Percentiles rank a stretch among this genome's conserved stretches.
These are phyloP conservation scores for Fregetta grallaria DNA, from an alignment of 2,113 vertebrate species.

Conservation along the genomic window DNA sequence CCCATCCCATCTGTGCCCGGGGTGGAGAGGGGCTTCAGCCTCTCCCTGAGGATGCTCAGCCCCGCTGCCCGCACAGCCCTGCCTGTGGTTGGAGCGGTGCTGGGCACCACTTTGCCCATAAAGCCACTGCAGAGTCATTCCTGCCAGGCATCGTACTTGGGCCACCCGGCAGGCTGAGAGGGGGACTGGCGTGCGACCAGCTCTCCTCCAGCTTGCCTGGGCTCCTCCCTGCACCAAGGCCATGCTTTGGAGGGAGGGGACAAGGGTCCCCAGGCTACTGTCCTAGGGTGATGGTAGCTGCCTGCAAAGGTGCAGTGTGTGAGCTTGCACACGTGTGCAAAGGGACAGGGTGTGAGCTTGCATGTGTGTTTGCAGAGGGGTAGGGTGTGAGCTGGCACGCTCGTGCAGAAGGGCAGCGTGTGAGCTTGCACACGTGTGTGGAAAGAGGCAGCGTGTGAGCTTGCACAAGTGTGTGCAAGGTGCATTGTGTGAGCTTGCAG, in stretches of 20 bases:
- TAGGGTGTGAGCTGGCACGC: neutral
- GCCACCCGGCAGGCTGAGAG: neutral
- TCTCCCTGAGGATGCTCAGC: neutral
- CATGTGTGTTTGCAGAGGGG: no score
- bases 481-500: neutral
- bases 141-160: accelerated
- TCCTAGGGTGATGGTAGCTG: accelerated
- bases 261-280: accelerated
- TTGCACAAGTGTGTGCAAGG: neutral
- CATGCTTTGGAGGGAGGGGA: accelerated
- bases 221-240: accelerated
- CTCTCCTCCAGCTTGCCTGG: neutral
- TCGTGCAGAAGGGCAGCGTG: neutral
- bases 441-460: neutral
- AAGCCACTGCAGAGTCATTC: no score
- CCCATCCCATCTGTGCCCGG: neutral
- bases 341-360: neutral
- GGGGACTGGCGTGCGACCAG: accelerated
- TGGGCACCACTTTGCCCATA: neutral
- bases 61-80: neutral
- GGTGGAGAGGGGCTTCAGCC: neutral
- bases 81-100: accelerated
- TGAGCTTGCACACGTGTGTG: neutral
- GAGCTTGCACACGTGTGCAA: neutral
- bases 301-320: neutral